Base-by-base conservation (phyloP, 92 coral and sea anemone genomes). In the Porites divaricata region DNA sequence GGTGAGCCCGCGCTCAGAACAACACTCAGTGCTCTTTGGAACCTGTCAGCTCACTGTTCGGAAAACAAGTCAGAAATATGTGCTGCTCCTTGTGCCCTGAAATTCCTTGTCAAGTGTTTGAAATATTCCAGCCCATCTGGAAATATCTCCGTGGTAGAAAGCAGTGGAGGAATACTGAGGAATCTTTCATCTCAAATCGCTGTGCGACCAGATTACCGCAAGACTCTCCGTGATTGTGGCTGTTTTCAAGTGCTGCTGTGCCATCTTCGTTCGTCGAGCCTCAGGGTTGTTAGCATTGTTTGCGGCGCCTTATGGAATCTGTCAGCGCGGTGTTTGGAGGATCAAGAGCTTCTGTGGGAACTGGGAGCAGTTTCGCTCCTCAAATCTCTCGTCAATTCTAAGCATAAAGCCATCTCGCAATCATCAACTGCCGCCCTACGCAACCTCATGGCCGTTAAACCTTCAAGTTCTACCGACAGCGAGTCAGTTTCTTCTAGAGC, bases 281-380 rank as follows among this genome's bases (percentile, higher is more conserved):
- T 93, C 49, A 92, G 99, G 35, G 95, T 97, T 20, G 93, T 97
- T 12, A 93, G 99, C 67, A 97, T 95, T 76, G 99, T 98, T 49
- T 97, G 99, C 68, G 99, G 99, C 19, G 98, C 93, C 52, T 79
- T 97, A 85, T 97, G 99, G 99, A 97, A 97, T 86, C 87, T 97
- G 79, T 97, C 99, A 5, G 99, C 99, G 26, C 95, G 99, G 22
- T 93, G 97, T 65, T 78, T 88, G 21, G 95, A 95, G 72, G 99
- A 97, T 68, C 99, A 97, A 72, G 95, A 97, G 83, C 78, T 95
- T 9, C 92, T 97, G 8, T 91, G 98, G 95, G 98, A 97, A 84
- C 91, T 95, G 21, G 98, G 98, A 19, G 97, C 97, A 6, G 93
- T 97, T 8, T 87, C 98, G 4, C 78, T 95, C 23, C 94, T 97